Evolutionary conservation across 2,888 invertebrate genomes (phyloP).

Genomic region (Agonopterix alstromeriana): DNA sequence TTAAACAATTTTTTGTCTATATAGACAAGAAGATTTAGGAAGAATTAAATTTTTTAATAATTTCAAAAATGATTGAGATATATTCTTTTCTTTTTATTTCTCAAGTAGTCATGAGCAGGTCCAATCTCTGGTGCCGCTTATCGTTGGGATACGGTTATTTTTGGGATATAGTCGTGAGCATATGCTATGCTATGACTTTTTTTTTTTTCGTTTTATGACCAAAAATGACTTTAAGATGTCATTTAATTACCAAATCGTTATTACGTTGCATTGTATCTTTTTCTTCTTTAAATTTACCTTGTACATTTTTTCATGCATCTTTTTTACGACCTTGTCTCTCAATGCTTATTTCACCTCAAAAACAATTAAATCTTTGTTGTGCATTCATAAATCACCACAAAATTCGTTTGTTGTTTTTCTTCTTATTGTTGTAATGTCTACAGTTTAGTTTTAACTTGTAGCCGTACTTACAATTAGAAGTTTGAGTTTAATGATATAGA

Average conservation of each 20-base stretch:
- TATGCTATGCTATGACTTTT: too few species aligned
- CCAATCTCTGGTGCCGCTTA: too few species aligned
- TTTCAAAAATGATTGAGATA: too few species aligned
- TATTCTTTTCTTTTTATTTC: too few species aligned
- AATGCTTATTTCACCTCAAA: constrained; percentile 17
- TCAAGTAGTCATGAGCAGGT: too few species aligned
- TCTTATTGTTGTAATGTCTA: constrained; percentile 9
- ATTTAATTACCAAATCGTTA: not conserved
- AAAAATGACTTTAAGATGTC: not conserved
- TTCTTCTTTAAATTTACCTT: constrained; percentile 4
- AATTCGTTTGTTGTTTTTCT: constrained; percentile 19
- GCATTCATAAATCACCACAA: constrained; percentile 28
- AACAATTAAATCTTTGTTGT: constrained; percentile 23
- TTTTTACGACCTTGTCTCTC: constrained; percentile 17
- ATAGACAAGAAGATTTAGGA: too few species aligned
- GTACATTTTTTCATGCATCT: not conserved
- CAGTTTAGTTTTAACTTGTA: not conserved
- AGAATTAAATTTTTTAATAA: too few species aligned
- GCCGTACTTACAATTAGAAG: not conserved
- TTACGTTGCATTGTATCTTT: not conserved
- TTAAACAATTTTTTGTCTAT: too few species aligned
- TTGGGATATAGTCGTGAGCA: too few species aligned
- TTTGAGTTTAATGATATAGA: not conserved
- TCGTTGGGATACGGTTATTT: too few species aligned
- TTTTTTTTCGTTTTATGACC: too few species aligned